A percentile compares a stretch with the other conserved stretches of the same genome.
Conservation (phyloP, 2,113 vertebrate species). For the Dromas ardeola region DNA sequence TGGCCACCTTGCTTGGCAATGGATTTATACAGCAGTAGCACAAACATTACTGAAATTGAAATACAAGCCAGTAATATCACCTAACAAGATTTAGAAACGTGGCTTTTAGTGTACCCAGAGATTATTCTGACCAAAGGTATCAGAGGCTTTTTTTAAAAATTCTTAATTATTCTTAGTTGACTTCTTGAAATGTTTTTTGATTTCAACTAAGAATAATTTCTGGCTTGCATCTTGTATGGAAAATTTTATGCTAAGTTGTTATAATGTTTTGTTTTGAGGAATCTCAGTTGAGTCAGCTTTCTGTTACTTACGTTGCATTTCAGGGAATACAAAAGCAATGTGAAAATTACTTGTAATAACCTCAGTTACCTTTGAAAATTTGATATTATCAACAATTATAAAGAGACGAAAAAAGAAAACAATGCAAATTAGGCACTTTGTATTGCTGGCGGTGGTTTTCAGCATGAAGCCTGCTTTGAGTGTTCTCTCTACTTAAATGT, state of each 20-base stretch:
- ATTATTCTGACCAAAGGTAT: background rate
- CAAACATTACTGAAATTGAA: background rate
- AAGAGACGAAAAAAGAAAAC: background rate
- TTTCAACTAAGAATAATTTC: background rate
- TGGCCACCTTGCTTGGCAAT: background rate
- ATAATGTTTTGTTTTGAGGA: background rate
- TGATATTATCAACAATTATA: background rate
- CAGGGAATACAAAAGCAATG: background rate
- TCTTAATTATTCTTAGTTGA: background rate
- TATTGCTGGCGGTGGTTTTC: background rate
- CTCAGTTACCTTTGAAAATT: background rate
- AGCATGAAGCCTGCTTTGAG: background rate
- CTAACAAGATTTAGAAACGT: background rate
- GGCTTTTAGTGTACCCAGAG: background rate
- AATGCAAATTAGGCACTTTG: background rate
- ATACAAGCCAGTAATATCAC: background rate
- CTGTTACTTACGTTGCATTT: background rate
- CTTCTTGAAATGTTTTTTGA: background rate
- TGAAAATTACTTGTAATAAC: background rate
- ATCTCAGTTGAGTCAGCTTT: background rate
- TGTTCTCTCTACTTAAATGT: background rate
- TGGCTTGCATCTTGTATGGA: background rate
- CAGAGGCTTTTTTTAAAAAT: background rate
- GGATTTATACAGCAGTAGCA: background rate
- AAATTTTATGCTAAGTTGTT: background rate